Percentiles rank a stretch among this genome's conserved stretches.
Conservation (phyloP, 2,888 invertebrate species). For the Parnassius apollo region DNA sequence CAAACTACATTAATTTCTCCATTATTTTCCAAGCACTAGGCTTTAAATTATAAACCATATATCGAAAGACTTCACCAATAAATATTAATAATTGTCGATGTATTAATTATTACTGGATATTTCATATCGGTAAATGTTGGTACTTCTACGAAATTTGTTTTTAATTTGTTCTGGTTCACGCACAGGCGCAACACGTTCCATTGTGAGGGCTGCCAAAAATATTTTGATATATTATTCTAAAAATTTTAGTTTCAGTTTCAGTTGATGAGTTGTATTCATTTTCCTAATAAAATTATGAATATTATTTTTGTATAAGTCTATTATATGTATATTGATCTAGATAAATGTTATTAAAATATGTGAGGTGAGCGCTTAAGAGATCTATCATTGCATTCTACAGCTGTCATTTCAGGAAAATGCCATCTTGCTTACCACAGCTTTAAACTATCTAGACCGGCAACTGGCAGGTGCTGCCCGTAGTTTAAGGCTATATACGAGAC, state of each 20-base stretch:
- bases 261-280: too few species aligned
- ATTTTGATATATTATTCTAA: neutral
- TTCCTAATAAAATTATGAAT: too few species aligned
- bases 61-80: slow-evolving; percentile 53
- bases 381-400: too few species aligned
- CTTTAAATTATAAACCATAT: slow-evolving; percentile 46
- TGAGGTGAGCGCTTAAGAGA: too few species aligned
- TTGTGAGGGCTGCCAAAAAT: slow-evolving; percentile 25
- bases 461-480: too few species aligned
- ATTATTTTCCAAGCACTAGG: slow-evolving; percentile 41
- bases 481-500: too few species aligned
- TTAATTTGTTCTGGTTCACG: slow-evolving; percentile 57
- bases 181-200: neutral
- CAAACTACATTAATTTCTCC: slow-evolving; percentile 35
- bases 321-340: too few species aligned
- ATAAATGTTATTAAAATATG: too few species aligned
- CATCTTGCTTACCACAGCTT: too few species aligned
- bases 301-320: too few species aligned
- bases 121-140: slow-evolving; percentile 52
- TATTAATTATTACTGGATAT: slow-evolving; percentile 50
- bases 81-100: slow-evolving; percentile 64
- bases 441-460: too few species aligned
- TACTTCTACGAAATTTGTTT: slow-evolving; percentile 64
- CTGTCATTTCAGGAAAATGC: too few species aligned
- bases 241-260: neutral